Percentiles rank a stretch among this genome's conserved stretches.
phyloP scores from a whole-genome alignment of 2,113 vertebrate species.

The Protobothrops mucrosquamatus region DNA sequence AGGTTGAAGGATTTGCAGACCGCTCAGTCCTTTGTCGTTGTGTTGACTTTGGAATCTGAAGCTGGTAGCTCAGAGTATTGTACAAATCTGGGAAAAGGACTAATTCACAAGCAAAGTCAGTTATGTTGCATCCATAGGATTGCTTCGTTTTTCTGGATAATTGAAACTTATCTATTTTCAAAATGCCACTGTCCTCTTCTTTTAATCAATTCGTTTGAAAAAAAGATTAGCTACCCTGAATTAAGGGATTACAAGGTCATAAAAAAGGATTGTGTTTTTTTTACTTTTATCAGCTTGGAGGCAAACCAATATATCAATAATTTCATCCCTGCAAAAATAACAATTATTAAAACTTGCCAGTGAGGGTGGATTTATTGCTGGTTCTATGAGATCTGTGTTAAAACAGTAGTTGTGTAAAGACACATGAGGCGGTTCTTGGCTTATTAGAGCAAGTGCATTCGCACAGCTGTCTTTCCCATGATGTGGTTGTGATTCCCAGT shows the following conservation, averaged over 20 bases:
- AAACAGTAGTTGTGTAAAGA: neutral
- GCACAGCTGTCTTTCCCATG: neutral
- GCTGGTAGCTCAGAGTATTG: neutral
- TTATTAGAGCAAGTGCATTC: neutral
- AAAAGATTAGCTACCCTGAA: neutral
- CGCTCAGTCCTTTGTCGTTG: neutral
- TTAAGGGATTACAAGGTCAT: too few species aligned
- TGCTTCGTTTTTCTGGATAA: neutral
- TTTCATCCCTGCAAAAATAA: neutral
- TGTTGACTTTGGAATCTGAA: neutral
- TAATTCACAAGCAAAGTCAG: neutral
- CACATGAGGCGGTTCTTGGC: neutral
- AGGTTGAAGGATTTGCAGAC: neutral
- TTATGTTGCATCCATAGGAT: neutral
- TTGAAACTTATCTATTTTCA: neutral
- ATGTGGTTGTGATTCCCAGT: neutral
- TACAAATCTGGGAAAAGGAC: neutral
- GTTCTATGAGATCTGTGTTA: too few species aligned
- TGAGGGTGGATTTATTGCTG: neutral
- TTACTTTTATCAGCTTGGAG: neutral
- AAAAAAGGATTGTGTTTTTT: too few species aligned
- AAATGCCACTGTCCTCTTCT: neutral
- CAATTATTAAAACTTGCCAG: neutral
- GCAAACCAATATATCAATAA: too few species aligned
- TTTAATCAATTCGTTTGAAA: neutral